These are phyloP conservation scores for Martes martes DNA, from an alignment of 2,113 vertebrate genomes.

Conservation along the genomic window DNA sequence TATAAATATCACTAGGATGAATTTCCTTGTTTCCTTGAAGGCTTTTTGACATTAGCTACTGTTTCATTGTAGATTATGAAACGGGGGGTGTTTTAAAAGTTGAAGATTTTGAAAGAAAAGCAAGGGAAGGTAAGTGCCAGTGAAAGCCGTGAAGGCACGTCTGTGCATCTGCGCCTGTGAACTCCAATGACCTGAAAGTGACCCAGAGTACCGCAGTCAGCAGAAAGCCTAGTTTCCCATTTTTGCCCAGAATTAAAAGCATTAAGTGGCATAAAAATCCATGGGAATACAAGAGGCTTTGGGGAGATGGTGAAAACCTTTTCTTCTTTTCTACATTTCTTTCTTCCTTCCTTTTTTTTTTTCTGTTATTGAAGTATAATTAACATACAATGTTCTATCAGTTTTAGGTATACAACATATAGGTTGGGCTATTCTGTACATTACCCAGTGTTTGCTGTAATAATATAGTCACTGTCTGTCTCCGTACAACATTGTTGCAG, in stretches of 20 bases:
- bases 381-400: neutral
- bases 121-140: conserved; percentile 90
- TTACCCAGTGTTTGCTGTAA: neutral
- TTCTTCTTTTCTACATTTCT: neutral
- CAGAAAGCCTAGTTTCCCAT: neutral
- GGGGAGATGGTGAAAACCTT: neutral
- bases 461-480: neutral
- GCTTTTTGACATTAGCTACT: conserved; percentile 18
- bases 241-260: neutral
- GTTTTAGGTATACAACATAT: neutral
- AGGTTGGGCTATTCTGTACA: neutral
- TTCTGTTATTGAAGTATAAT: neutral
- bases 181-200: neutral
- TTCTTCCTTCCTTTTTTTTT: neutral
- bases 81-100: conserved; percentile 90
- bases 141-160: neutral
- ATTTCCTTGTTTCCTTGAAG: conserved; percentile 36
- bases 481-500: neutral
- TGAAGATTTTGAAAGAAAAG: conserved; percentile 91
- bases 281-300: neutral
- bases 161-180: neutral
- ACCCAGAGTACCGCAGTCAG: neutral
- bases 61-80: conserved; percentile 87
- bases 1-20: neutral
- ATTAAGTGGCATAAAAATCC: neutral